These are phyloP conservation scores for Onchidella celtica DNA, from an alignment of 2,888 invertebrate genomes.

Conservation along the genomic window DNA sequence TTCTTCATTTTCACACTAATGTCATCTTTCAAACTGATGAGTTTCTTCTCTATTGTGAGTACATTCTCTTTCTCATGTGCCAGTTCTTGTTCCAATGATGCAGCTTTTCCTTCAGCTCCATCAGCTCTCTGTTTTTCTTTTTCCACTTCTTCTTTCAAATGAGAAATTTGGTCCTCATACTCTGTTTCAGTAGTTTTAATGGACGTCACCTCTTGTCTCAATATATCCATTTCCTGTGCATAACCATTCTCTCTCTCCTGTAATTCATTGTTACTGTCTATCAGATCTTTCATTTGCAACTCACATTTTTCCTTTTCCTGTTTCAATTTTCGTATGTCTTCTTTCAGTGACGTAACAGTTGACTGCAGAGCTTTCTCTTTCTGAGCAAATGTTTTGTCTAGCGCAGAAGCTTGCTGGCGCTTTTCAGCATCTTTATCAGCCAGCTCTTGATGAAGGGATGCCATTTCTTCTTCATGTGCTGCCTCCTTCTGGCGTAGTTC, in stretches of 20 bases:
- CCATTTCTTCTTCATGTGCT: conserved; percentile 27
- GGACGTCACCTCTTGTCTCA: conserved; percentile 29
- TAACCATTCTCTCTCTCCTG: conserved; percentile 31
- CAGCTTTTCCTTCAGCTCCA: conserved; percentile 35
- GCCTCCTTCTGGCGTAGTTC: conserved; percentile 43
- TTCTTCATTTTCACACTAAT: conserved; percentile 63
- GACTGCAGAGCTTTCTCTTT: conserved; percentile 57
- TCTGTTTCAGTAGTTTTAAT: conserved; percentile 33
- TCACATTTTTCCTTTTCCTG: conserved; percentile 58
- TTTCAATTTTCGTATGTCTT: conserved; percentile 58
- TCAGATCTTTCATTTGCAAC: conserved; percentile 8
- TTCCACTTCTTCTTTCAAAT: conserved; percentile 24
- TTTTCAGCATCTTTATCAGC: conserved; percentile 41
- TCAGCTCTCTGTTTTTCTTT: conserved; percentile 10
- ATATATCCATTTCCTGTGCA: conserved; percentile 24
- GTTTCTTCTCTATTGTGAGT: conserved; percentile 37
- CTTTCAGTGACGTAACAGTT: conserved; percentile 58
- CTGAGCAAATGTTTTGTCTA: conserved; percentile 50
- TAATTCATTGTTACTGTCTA: conserved; percentile 6
- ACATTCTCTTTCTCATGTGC: conserved; percentile 42
- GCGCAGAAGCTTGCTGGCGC: conserved; percentile 11
- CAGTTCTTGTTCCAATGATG: conserved; percentile 39
- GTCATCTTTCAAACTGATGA: conserved; percentile 45
- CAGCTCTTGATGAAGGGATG: conserved; percentile 14
- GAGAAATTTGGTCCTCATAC: conserved; percentile 17